Evolutionary conservation across 2,113 vertebrate species (phyloP), one percentile per base, ranked within the genome.

Genomic region (Xenopus borealis): DNA sequence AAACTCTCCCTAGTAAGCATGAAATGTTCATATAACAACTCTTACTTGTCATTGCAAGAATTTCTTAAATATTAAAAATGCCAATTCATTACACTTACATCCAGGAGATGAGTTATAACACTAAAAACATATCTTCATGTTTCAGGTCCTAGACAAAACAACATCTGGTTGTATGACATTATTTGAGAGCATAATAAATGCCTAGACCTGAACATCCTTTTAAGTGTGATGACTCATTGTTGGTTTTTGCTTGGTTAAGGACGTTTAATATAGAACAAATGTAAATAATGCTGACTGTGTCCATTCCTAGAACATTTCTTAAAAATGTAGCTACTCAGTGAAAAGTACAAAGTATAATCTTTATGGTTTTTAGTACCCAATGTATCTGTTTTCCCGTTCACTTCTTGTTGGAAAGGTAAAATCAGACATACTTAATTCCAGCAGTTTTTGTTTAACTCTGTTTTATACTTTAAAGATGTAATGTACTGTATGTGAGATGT

Each of bases 141-240:
- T 69, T 12, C 33, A 44, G 40, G 11, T 57, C 58, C 50, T 55
- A 77, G 74, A 64, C 67, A 77, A 70, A 77, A 70, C 64, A 66
- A 66, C 74, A 77, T 77, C 74, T 77, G 74, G 66, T 57, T 77
- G 66, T 30, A 63, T 14, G 46, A 64, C 66, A 57, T 55, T 77
- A 77, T 70, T 70, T 77, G 66, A 70, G 66, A 77, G 62, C 30
- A n/a, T 19, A 57, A 20, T 52, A 19, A 50, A 50, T 69, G 58
- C 47, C 67, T 14, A 45, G 66, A 70, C 59, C n/a, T 33, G 44
- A 68, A 68, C 65, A 62, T 27, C 13, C 53, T 68, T 61, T 61
- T 75, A 67, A 52, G 55, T 33, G 40, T 18, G 20, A 63, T 76
- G 74, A 77, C 27, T 77, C 74, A 70, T 61, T 23, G 16, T 40